Conservation (phyloP, 2,888 invertebrate species). For the Parnassius glacialis region DNA sequence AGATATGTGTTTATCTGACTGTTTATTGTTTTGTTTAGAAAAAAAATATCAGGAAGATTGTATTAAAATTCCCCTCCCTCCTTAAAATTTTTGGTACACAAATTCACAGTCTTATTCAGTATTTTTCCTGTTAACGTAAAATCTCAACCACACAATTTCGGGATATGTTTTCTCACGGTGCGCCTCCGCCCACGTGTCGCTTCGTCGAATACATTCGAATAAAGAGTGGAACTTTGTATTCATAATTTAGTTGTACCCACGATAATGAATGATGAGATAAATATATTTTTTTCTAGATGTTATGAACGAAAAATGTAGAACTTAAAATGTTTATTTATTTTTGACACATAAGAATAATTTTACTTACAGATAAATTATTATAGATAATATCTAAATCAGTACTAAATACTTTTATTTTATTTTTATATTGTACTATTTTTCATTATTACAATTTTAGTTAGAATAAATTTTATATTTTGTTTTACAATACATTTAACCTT, state of each 20-base stretch:
- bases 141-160: constrained; percentile 54
- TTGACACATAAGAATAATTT: too few species aligned
- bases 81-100: constrained; percentile 4
- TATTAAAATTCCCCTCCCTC: too few species aligned
- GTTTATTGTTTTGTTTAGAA: too few species aligned
- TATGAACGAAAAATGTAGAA: constrained; percentile 32
- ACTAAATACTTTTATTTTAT: too few species aligned
- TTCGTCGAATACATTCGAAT: constrained; percentile 69
- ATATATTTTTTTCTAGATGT: constrained; percentile 39
- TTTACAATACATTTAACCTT: too few species aligned
- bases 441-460: too few species aligned
- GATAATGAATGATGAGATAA: constrained; percentile 49
- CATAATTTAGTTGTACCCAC: constrained; percentile 61
- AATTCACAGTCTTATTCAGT: constrained; percentile 23
- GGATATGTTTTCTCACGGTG: constrained; percentile 72
- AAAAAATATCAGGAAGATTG: background rate
- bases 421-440: too few species aligned
- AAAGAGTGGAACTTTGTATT: constrained; percentile 63
- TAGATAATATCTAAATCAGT: too few species aligned
- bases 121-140: constrained; percentile 51
- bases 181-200: constrained; percentile 51
- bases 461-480: too few species aligned
- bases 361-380: too few species aligned
- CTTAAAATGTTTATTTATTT: too few species aligned
- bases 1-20: too few species aligned